Conservation (phyloP, 2,888 invertebrate species). For the Arge pagana region DNA sequence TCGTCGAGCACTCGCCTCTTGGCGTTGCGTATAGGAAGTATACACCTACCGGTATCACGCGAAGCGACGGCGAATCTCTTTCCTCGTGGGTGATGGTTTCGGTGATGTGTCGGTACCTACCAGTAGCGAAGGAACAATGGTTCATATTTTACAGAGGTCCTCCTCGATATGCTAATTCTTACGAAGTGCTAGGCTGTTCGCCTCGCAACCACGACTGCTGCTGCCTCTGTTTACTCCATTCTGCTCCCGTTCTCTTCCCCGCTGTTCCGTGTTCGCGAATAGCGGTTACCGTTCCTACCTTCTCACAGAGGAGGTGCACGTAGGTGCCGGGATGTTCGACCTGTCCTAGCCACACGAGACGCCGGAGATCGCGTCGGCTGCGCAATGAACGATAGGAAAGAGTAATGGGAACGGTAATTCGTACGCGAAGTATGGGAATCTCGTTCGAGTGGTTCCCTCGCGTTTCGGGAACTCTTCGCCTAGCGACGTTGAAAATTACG, state of each 20-base stretch:
- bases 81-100: neutral
- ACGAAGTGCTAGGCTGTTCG: neutral
- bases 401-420: neutral
- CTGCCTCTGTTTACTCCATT: neutral
- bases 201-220: constrained; percentile 11
- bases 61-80: neutral
- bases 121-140: constrained; percentile 16
- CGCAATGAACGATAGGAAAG: neutral
- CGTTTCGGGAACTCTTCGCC: no score
- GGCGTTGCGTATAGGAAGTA: no score
- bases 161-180: constrained; percentile 19
- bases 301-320: no score
- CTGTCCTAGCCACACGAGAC: neutral
- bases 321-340: no score
- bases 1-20: no score
- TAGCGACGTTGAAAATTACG: no score
- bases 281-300: neutral
- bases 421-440: no score
- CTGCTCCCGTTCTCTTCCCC: neutral
- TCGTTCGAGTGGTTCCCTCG: no score
- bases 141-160: constrained; percentile 19
- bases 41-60: no score
- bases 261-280: constrained; percentile 1
- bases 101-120: no score
- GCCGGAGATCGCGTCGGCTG: neutral